Evolutionary conservation across 2,888 invertebrate genomes (phyloP).

Genomic region (Stenoptilia bipunctidactyla): DNA sequence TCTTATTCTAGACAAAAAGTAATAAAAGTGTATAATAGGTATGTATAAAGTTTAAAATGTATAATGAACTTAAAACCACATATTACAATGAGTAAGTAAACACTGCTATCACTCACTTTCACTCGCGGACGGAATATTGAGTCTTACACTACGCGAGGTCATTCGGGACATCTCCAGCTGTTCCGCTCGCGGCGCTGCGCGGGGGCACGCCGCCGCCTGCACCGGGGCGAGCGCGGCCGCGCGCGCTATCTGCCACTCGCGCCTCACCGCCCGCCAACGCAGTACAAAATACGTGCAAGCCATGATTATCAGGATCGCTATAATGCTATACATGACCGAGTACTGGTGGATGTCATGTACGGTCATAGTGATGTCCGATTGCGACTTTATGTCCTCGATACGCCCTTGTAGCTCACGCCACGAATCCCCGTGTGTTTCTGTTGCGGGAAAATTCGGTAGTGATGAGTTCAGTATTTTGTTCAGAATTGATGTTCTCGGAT

Average conservation of each 20-base stretch:
- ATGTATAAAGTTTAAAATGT: no score
- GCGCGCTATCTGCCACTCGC: not conserved
- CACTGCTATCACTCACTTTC: no score
- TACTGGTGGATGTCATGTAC: slow-evolving; percentile 1
- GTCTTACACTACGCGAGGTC: not conserved
- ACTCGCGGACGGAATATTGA: not conserved
- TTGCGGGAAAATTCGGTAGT: not conserved
- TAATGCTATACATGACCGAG: not conserved
- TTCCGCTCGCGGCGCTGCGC: not conserved
- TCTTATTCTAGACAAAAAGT: no score
- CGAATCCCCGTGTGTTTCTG: not conserved
- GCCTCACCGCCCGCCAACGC: not conserved
- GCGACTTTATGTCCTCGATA: not conserved
- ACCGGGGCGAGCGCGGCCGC: not conserved
- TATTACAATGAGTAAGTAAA: no score
- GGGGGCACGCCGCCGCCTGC: not conserved
- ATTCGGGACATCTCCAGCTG: not conserved
- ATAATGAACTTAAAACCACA: no score
- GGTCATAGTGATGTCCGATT: not conserved
- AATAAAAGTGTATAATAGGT: no score
- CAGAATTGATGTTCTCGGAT: not conserved
- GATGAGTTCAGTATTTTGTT: not conserved
- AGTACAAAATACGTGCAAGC: not conserved
- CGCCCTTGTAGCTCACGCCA: not conserved
- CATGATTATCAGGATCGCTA: not conserved